These are phyloP conservation scores for Pachyrhynchus sulphureomaculatus DNA, from an alignment of 1,140 invertebrate genomes.

Conservation along the genomic window DNA sequence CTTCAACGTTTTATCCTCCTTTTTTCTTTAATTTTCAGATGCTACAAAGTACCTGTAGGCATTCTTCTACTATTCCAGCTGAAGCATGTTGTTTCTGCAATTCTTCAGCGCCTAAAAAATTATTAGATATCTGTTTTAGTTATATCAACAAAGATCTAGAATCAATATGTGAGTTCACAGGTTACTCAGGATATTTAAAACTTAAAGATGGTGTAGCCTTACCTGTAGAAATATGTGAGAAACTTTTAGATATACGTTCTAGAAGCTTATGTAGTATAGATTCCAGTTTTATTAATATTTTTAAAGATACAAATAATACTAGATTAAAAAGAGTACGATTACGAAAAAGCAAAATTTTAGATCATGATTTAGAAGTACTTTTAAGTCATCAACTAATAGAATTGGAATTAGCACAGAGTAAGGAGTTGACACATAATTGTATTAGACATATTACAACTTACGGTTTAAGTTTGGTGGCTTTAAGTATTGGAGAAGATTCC, in stretches of 20 bases:
- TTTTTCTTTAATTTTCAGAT: constrained; percentile 40
- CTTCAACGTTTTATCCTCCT: background rate
- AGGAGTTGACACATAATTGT: constrained; percentile 57
- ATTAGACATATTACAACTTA: constrained; percentile 51
- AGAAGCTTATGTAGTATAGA: constrained; percentile 60
- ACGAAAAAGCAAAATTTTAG: constrained; percentile 67
- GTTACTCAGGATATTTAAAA: constrained; percentile 47
- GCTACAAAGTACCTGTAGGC: constrained; percentile 47
- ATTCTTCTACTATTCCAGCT: constrained; percentile 43
- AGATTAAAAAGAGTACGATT: constrained; percentile 70
- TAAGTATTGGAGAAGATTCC: constrained; percentile 54
- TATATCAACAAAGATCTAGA: constrained; percentile 65
- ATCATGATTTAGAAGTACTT: constrained; percentile 67
- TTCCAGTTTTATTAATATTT: constrained; percentile 70
- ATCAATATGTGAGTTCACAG: constrained; percentile 56
- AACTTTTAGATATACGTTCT: constrained; percentile 62
- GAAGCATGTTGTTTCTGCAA: constrained; percentile 48
- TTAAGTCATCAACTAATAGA: constrained; percentile 70
- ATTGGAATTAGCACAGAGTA: constrained; percentile 73
- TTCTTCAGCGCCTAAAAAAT: constrained; percentile 45
- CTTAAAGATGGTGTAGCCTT: constrained; percentile 59
- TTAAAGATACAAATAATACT: constrained; percentile 65
- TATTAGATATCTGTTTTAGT: constrained; percentile 64
- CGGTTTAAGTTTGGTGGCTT: constrained; percentile 51
- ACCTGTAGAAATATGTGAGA: constrained; percentile 72